Base-by-base conservation (phyloP, 2,888 invertebrate species). In the Acanthosoma haemorrhoidale region DNA sequence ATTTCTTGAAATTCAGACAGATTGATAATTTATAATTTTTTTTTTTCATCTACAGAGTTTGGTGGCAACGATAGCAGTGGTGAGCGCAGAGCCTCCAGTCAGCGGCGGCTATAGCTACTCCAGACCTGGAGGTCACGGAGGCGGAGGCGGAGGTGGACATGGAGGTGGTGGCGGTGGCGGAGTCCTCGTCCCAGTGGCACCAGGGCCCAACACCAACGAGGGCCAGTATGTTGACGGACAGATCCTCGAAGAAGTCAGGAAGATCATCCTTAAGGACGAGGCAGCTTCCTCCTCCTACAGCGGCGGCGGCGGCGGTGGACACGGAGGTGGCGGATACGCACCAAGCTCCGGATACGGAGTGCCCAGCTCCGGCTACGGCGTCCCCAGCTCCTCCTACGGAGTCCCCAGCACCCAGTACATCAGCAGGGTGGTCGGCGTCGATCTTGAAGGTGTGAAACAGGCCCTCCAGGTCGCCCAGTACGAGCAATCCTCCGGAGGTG, bases 391-490 rank as follows among this genome's bases (percentile, higher is more conserved):
- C 71, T 76, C 78, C 36, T 82, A 82, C 75, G 81, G 82, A 4
- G 83, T 83, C 25, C 85, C 85, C 43, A 80, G 83, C 70, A 77
- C 78, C 31, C 79, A 77, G 34, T 82, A 84, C 77, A 83, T 87
- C 0, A 83, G 83, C 72, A 86, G 88, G 76, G 91, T 92, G 69
- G 90, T 91, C 75, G 92, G 92, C 75, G 88, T 92, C 81, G 88
- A 91, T 81, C 87, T 92, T 74, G 92, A 92, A 77, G 91, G 90
- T 74, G 89, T 92, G 78, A 89, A 90, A 77, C 92, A 91, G 77
- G 92, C 91, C 76, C 89, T 92, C 81, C 92, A 92, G 80, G 92
- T 92, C 74, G 92, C 92, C 51, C 91, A 92, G 78, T 92, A 88
- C 84, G 85, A 88, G 76, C 91, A 91, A 82, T 80, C 84, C 74